Evolutionary conservation across 2,888 invertebrate species (phyloP).

Genomic region (Tipula lateralis): DNA sequence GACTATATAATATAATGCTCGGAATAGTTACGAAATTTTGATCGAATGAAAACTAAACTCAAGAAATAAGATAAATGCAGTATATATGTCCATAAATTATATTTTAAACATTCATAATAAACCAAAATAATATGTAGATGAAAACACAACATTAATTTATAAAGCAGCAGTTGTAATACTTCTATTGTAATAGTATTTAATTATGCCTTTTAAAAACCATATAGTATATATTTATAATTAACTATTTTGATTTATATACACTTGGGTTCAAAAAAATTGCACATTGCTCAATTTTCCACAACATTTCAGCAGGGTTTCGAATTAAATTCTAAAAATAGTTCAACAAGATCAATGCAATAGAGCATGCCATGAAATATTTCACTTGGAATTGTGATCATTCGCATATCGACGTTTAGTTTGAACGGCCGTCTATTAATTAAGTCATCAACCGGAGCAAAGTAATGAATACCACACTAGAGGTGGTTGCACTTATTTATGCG

Average conservation of each 20-base stretch:
- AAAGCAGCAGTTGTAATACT: constrained; percentile 9
- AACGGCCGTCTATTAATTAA: too few relatives aligned
- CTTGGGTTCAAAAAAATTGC: background rate
- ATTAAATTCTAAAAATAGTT: too few relatives aligned
- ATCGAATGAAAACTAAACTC: background rate
- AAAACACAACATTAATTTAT: background rate
- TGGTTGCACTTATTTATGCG: too few relatives aligned
- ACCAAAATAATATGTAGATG: background rate
- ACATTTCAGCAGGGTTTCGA: too few relatives aligned
- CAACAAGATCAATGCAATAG: too few relatives aligned
- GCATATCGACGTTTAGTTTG: too few relatives aligned
- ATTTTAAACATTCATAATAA: background rate
- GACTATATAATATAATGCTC: background rate
- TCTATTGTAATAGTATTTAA: constrained; percentile 13
- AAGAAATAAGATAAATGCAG: background rate
- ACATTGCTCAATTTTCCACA: too few relatives aligned
- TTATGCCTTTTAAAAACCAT: background rate
- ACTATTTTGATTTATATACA: background rate
- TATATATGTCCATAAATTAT: background rate
- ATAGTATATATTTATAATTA: background rate
- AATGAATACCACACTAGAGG: too few relatives aligned
- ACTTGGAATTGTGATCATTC: too few relatives aligned
- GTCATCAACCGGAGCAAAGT: too few relatives aligned
- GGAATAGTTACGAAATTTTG: background rate
- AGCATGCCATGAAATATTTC: too few relatives aligned